Conservation (phyloP, 2,113 vertebrate genomes). For the Bungarus multicinctus region DNA sequence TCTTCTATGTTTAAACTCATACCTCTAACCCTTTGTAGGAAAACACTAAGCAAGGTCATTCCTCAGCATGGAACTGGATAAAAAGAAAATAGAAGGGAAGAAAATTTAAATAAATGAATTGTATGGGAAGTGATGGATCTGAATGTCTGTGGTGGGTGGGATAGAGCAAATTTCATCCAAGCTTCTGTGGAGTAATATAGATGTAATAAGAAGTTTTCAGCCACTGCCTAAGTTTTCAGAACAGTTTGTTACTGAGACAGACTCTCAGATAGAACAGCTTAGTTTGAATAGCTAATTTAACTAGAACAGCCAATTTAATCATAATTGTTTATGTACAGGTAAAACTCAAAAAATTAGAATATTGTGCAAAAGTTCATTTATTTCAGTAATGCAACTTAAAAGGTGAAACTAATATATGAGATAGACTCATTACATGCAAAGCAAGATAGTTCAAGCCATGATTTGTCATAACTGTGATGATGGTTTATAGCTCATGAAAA, state of each 20-base stretch:
- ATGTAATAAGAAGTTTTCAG: background rate
- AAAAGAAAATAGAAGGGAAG: background rate
- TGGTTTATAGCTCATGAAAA: too few species aligned
- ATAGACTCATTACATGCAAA: too few species aligned
- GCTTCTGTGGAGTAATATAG: background rate
- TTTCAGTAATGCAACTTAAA: too few species aligned
- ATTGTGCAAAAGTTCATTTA: too few species aligned
- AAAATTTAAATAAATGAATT: constrained; percentile 5
- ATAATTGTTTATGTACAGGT: background rate
- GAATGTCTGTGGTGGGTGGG: background rate
- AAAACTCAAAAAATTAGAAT: too few species aligned
- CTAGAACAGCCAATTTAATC: too few species aligned
- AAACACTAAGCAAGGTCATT: background rate
- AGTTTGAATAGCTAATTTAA: too few species aligned
- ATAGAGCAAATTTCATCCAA: background rate
- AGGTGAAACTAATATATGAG: too few species aligned
- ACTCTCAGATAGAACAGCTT: background rate
- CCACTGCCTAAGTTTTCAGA: background rate
- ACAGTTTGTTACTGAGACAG: background rate
- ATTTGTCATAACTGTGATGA: too few species aligned
- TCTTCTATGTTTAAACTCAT: background rate
- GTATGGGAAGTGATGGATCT: background rate
- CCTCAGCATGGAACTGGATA: constrained; percentile 19
- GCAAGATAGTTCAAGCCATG: too few species aligned
- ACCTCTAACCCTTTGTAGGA: background rate